Evolutionary conservation across 2,113 vertebrate genomes (phyloP).

Genomic region (Cyanoliseus patagonus): DNA sequence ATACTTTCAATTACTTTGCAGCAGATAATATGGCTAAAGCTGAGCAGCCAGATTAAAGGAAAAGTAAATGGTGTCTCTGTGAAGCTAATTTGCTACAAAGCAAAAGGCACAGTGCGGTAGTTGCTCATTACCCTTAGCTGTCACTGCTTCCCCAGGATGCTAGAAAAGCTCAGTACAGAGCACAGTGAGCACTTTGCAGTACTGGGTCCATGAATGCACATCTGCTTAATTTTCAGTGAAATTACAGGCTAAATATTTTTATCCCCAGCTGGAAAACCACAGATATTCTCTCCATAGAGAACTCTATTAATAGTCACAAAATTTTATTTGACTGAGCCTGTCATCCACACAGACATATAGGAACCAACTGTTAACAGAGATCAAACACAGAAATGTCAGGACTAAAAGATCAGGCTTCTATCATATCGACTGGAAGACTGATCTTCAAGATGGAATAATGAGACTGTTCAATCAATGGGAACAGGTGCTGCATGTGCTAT

Average conservation of each 20-base stretch:
- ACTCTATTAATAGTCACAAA: not conserved
- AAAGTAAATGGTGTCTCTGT: not conserved
- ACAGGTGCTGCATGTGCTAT: not conserved
- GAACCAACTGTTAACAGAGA: not conserved
- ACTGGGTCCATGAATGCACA: not conserved
- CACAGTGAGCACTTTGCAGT: not conserved
- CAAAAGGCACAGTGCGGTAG: not conserved
- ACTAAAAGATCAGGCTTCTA: not conserved
- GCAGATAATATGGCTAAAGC: not conserved
- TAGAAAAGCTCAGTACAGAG: not conserved
- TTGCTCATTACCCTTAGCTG: not conserved
- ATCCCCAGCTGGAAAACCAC: not conserved
- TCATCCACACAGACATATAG: not conserved
- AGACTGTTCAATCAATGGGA: not conserved
- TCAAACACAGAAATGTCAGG: not conserved
- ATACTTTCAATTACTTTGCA: not conserved
- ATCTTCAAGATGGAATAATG: not conserved
- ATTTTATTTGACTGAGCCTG: not conserved
- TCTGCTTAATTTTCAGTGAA: not conserved
- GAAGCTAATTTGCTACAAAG: not conserved
- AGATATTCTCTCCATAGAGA: not conserved
- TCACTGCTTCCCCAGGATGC: not conserved
- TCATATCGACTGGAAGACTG: not conserved
- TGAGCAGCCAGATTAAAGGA: not conserved
- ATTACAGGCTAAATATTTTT: not conserved